Conservation (phyloP, 2,113 vertebrate species). For the Coturnix japonica region DNA sequence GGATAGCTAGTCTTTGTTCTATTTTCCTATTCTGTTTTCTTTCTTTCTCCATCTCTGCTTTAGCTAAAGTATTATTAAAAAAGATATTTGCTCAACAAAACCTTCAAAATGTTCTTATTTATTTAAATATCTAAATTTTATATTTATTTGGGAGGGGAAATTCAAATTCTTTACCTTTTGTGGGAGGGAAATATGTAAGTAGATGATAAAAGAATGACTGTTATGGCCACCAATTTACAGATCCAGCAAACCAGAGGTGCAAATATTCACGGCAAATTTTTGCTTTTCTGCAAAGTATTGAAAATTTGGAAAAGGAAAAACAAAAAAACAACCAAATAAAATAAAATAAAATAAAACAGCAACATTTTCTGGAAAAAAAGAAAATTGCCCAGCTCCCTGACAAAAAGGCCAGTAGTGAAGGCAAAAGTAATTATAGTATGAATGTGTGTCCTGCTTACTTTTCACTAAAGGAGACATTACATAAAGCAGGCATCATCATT, state of each 20-base stretch:
- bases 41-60: neutral
- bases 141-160: neutral
- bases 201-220: neutral
- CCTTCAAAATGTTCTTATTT: neutral
- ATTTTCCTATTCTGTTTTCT: neutral
- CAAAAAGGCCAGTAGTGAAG: neutral
- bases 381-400: neutral
- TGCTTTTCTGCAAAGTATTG: neutral
- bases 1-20: neutral
- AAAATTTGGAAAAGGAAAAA: neutral
- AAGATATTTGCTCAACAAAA: neutral
- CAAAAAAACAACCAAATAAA: too few species aligned
- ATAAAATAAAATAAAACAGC: neutral
- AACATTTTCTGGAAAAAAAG: neutral
- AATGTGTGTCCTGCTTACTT: neutral
- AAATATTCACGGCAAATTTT: neutral
- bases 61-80: neutral
- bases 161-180: neutral
- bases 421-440: neutral
- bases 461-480: neutral
- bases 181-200: accelerated
- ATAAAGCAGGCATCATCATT: neutral
- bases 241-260: neutral
- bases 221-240: neutral
- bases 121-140: neutral